Conservation (phyloP, 2,797 vertebrate genomes). For the Syncerus caffer region DNA sequence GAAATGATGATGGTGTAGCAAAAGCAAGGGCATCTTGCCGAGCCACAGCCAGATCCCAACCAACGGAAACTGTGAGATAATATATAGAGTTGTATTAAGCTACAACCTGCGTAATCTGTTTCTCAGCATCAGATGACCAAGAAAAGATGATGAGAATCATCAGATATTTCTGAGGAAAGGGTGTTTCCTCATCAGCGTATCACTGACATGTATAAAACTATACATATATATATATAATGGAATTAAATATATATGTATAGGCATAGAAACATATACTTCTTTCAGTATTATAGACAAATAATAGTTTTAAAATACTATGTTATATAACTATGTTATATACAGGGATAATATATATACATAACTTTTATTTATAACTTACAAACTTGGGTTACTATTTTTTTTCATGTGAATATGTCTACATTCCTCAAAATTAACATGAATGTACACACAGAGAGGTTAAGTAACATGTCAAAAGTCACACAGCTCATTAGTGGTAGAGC, state of each 20-base stretch:
- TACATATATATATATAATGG: not conserved
- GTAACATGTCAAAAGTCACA: not conserved
- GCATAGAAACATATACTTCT: not conserved
- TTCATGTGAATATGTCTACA: not conserved
- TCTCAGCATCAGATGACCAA: not conserved
- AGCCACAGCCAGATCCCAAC: not conserved
- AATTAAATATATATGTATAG: not conserved
- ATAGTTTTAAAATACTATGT: not conserved
- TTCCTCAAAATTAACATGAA: not conserved
- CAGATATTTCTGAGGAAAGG: not conserved
- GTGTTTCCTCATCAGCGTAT: not conserved
- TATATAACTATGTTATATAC: not conserved
- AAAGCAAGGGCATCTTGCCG: too few species aligned
- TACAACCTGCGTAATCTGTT: not conserved
- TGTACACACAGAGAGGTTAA: not conserved
- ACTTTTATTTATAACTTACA: not conserved
- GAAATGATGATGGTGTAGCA: not conserved
- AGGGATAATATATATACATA: not conserved
- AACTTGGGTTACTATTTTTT: not conserved
- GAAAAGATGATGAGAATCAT: not conserved
- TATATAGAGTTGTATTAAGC: not conserved
- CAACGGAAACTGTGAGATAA: not conserved
- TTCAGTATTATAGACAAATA: not conserved
- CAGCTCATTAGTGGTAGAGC: not conserved
- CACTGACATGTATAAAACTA: not conserved